These are phyloP conservation scores for Anthopleura xanthogrammica DNA, from an alignment of 92 coral and sea anemone species.

Conservation along the genomic window DNA sequence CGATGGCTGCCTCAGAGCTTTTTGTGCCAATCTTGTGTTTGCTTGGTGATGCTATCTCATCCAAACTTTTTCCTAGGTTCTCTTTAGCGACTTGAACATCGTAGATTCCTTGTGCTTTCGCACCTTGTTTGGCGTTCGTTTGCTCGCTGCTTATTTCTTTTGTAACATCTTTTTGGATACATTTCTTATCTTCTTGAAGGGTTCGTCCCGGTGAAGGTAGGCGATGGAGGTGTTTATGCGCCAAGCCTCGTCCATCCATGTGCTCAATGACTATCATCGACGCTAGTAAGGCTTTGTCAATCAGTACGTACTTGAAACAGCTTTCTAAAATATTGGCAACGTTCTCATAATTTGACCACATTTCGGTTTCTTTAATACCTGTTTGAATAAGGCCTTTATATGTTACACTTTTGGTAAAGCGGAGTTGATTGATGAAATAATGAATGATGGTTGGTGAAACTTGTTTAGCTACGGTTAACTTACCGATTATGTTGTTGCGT, in stretches of 20 bases:
- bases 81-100: neutral
- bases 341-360: constrained; percentile 70
- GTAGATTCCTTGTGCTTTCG: neutral
- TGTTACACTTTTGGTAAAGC: neutral
- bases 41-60: constrained; percentile 18
- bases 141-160: constrained; percentile 15
- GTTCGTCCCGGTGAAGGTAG: constrained; percentile 19
- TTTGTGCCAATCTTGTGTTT: constrained; percentile 45
- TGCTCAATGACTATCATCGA: constrained; percentile 76
- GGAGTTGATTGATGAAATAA: neutral
- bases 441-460: neutral
- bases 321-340: constrained; percentile 65
- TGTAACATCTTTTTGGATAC: neutral
- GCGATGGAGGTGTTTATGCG: neutral
- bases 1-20: constrained; percentile 44
- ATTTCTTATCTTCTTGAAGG: neutral
- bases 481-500: constrained; percentile 74
- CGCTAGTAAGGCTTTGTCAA: constrained; percentile 81
- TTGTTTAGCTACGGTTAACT: constrained; percentile 16
- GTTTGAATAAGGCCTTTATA: neutral
- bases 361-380: constrained; percentile 56
- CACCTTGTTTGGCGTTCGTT: neutral
- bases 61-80: neutral
- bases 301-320: constrained; percentile 77
- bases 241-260: constrained; percentile 28